These are phyloP conservation scores for Lamellibrachia satsuma DNA, from an alignment of 2,888 invertebrate species.

Conservation along the genomic window DNA sequence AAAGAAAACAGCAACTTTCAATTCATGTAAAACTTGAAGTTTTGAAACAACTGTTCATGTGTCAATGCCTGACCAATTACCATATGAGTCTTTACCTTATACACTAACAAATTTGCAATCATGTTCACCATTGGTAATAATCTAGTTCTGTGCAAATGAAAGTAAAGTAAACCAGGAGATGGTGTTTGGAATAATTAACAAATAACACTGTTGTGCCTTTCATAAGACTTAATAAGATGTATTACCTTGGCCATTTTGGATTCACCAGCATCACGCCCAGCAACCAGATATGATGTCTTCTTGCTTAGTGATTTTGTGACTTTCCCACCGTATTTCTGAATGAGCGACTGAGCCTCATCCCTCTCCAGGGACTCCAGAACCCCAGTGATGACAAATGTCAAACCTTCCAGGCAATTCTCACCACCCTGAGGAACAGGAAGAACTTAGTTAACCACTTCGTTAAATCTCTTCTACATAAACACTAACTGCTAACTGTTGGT, in stretches of 20 bases:
- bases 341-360: constrained; percentile 79
- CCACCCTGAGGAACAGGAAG: constrained; percentile 65
- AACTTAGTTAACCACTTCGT: neutral
- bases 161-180: neutral
- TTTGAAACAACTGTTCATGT: no score
- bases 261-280: constrained; percentile 87
- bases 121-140: no score
- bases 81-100: no score
- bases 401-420: constrained; percentile 64
- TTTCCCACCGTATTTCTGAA: constrained; percentile 83
- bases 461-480: neutral
- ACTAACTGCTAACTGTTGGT: neutral
- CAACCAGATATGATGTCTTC: constrained; percentile 83
- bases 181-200: neutral
- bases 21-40: no score
- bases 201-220: neutral
- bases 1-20: no score
- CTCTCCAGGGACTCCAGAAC: constrained; percentile 83
- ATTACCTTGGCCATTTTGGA: constrained; percentile 79
- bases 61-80: no score
- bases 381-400: constrained; percentile 74
- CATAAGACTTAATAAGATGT: neutral
- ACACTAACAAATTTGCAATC: no score
- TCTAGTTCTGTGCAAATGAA: no score
- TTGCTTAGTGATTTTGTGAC: constrained; percentile 79